phyloP scores from a whole-genome alignment of 2,888 invertebrate species.

The Idaea straminata region DNA sequence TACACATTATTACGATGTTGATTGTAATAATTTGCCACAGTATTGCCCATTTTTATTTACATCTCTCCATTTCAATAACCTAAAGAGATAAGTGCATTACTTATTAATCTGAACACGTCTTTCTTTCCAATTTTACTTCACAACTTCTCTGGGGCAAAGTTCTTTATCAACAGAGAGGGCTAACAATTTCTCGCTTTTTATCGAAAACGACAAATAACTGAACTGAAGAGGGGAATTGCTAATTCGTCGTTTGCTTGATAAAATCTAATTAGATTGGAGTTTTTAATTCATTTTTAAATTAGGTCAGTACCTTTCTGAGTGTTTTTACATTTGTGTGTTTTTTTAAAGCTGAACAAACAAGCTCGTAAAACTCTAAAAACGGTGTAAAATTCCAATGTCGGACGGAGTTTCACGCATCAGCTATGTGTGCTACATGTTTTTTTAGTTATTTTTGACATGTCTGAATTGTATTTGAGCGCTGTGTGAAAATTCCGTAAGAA shows the following conservation, averaged over 20 bases:
- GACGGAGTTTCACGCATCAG: not conserved
- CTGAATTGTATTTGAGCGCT: not conserved
- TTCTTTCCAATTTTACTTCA: not conserved
- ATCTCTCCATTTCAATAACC: not conserved
- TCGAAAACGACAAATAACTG: not conserved
- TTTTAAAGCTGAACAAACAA: not conserved
- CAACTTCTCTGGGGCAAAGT: not conserved
- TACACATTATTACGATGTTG: not conserved
- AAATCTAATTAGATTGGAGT: not conserved
- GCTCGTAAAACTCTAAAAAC: not conserved
- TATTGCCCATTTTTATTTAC: not conserved
- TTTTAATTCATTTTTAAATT: not conserved
- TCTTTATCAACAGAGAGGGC: not conserved
- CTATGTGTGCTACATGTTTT: not conserved
- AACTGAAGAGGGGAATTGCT: not conserved
- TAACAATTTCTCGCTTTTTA: not conserved
- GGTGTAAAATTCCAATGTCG: not conserved
- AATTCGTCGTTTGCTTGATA: constrained; percentile 1
- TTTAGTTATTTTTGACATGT: not conserved
- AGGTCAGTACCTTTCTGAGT: not conserved
- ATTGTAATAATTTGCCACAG: not conserved
- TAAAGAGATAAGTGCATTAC: not conserved
- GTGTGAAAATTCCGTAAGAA: not conserved
- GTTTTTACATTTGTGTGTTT: not conserved
- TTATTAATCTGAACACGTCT: not conserved